Percentiles rank a stretch among this genome's conserved stretches.
Evolutionary conservation across 2,797 vertebrate species (phyloP).

Genomic region (Rhabdomys pumilio): DNA sequence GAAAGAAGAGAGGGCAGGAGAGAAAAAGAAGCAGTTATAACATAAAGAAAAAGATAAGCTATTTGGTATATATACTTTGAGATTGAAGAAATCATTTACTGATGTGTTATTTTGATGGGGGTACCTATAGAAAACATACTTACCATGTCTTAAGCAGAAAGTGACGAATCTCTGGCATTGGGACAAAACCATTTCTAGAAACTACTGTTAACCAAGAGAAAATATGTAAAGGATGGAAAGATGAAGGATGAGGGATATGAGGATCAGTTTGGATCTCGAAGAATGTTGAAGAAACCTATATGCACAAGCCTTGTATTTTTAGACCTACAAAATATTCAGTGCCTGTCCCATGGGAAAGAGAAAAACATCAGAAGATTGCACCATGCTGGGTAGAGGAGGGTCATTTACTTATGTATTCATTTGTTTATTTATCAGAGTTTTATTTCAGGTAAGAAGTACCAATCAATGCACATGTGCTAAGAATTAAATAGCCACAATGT

Average conservation of each 20-base stretch:
- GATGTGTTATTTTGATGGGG: not conserved
- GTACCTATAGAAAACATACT: not conserved
- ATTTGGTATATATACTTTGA: not conserved
- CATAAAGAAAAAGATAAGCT: not conserved
- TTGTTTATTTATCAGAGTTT: not conserved
- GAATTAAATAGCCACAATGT: not conserved
- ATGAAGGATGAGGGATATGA: not conserved
- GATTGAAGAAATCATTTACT: not conserved
- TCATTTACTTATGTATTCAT: not conserved
- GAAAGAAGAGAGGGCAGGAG: not conserved
- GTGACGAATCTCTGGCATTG: not conserved
- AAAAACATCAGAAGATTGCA: not conserved
- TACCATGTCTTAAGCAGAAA: not conserved
- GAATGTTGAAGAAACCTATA: not conserved
- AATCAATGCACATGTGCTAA: not conserved
- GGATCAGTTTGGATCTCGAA: not conserved
- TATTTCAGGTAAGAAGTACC: not conserved
- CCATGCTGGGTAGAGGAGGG: accelerated
- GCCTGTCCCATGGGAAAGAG: accelerated
- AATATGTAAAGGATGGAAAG: not conserved
- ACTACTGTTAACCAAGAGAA: not conserved
- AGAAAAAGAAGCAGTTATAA: not conserved
- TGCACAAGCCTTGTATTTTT: not conserved
- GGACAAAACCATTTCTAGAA: not conserved
- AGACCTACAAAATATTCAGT: not conserved